A percentile compares a stretch with the other conserved stretches of the same genome.
Evolutionary conservation across 2,888 invertebrate genomes (phyloP).

Genomic region (Eurois occulta): DNA sequence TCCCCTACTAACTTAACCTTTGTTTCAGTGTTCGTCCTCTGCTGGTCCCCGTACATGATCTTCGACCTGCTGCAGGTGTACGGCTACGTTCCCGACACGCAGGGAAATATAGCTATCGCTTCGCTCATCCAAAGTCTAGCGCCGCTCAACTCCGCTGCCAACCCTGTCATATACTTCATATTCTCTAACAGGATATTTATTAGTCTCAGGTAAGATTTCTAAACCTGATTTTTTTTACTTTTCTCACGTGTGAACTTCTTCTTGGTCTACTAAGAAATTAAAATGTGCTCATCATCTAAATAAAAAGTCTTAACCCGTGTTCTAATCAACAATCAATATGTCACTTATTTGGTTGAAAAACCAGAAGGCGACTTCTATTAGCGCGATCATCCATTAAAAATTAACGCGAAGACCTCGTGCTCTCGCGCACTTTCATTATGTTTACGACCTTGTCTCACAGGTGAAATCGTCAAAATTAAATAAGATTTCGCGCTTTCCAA

Average conservation of each 20-base stretch:
- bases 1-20: slow-evolving; percentile 28
- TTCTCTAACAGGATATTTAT: slow-evolving; percentile 97
- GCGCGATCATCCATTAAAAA: neutral
- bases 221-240: neutral
- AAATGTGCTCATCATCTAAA: neutral
- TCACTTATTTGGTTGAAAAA: neutral
- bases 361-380: neutral
- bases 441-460: neutral
- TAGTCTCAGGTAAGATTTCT: slow-evolving; percentile 93
- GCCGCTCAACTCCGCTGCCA: slow-evolving; percentile 97
- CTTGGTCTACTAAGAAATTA: neutral
- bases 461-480: neutral
- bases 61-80: slow-evolving; percentile 97
- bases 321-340: neutral
- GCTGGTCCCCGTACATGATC: slow-evolving; percentile 98
- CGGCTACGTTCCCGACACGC: slow-evolving; percentile 93
- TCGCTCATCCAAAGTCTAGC: slow-evolving; percentile 98
- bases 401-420: neutral
- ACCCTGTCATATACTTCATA: slow-evolving; percentile 98
- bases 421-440: neutral
- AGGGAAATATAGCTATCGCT: slow-evolving; percentile 95
- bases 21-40: slow-evolving; percentile 96
- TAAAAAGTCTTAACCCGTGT: neutral
- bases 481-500: neutral
- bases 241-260: neutral